Evolutionary conservation across 2,888 invertebrate genomes (phyloP).

Genomic region (Aspidapion aeneum): DNA sequence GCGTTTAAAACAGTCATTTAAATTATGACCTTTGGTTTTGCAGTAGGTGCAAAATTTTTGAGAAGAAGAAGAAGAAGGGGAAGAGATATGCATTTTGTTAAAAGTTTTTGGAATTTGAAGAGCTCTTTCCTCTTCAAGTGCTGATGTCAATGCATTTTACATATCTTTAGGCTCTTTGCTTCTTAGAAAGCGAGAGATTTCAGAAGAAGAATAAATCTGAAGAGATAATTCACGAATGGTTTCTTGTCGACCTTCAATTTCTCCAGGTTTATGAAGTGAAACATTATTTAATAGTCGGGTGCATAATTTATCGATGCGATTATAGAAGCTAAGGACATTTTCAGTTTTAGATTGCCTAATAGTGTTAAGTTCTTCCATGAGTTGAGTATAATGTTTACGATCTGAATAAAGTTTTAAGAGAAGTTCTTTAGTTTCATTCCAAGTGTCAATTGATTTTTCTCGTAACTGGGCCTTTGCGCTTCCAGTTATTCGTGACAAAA

Average conservation of each 20-base stretch:
- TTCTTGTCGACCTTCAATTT: not conserved
- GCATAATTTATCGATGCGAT: not conserved
- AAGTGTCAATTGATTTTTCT: not conserved
- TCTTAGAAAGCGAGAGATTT: constrained; percentile 14
- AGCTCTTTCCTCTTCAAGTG: constrained; percentile 11
- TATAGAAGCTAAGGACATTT: not conserved
- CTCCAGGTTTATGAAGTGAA: not conserved
- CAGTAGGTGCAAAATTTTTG: constrained; percentile 6
- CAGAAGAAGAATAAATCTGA: constrained; percentile 11
- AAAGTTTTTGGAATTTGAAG: not conserved
- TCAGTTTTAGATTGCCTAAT: constrained; percentile 1
- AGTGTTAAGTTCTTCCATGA: constrained; percentile 7
- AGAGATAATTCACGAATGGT: constrained; percentile 1
- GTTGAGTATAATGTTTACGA: constrained; percentile 3
- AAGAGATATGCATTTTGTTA: no score
- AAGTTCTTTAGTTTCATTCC: no score
- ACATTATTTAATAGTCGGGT: not conserved
- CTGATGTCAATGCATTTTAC: constrained; percentile 7
- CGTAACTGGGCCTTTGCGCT: constrained; percentile 2
- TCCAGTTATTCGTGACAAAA: constrained; percentile 9
- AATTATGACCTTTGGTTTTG: constrained; percentile 8
- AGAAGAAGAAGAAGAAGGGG: no score
- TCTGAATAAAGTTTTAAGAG: no score
- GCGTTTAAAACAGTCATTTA: constrained; percentile 7
- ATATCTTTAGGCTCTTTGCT: constrained; percentile 7